Base-by-base conservation (phyloP, 2,797 vertebrate genomes). In the Xenopus petersii region DNA sequence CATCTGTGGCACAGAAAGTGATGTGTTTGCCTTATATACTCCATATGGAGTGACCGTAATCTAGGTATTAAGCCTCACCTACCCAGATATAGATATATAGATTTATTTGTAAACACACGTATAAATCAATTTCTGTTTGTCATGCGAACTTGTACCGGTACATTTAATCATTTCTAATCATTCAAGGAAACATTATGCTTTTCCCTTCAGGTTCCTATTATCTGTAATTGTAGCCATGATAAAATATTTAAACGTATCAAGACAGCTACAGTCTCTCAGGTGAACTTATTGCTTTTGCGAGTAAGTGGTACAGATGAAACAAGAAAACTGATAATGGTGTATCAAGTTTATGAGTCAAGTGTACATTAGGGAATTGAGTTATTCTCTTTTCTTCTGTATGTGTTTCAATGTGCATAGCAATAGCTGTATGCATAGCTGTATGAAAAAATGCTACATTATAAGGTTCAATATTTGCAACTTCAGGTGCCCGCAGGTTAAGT, bases 261-360 rank as follows among this genome's bases (percentile, higher is more conserved):
- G 36, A 58, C 64, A 77, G 60, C 30, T 55, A 26, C 2, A 16
- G 70, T 59, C 68, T 58, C 71, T 55, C 71, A 33, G 70, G 70
- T 78, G 70, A 73, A 78, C 75, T 67, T 77, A 64, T 58, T 69
- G 70, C 70, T 73, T 69, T 78, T 73, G 55, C 36, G 30, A 69
- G 75, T 64, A 78, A 78, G 60, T 68, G 66, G 60, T 49, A 69
- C 64, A 51, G 70, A 55, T 78, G 48, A 69, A 73, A 73, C 65
- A 73, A 78, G 70, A 78, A 73, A 73, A 66, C 70, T 77, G 70
- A 73, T 15, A 47, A 78, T 75, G 68, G 79, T 54, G 17, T 13
- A 64, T 56, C 24, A 15, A 2, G 69, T 36, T 79, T 46, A n/a
- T 68, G 73, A 67, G 13, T 74, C 74, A 75, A 81, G 78, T 64